Base-by-base conservation (phyloP, 2,797 vertebrate species). In the Erethizon dorsatum region DNA sequence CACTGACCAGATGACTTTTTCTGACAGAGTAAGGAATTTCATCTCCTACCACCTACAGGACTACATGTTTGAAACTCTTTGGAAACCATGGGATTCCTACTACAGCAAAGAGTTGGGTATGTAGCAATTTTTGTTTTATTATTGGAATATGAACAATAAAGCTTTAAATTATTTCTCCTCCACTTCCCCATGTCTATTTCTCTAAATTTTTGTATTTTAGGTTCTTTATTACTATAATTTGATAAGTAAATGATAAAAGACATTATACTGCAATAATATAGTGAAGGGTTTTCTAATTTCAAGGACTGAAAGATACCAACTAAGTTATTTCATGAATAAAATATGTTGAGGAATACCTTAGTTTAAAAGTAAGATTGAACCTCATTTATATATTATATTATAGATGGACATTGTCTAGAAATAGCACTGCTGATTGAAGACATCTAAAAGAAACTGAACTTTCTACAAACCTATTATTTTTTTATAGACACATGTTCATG, bases 1-100 rank as follows among this genome's bases (percentile, higher is more conserved):
- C 90, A 99, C 98, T 0, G 99, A 99, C 97, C 97, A 50, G 88
- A 99, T 99, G 99, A 97, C 98, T 75, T 99, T 99, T 69, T 50
- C 57, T 0, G 98, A 99, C 82, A 98, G 99, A 97, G 52, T 99
- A 86, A 99, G 98, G 98, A 99, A 99, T 95, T 97, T 99, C 1
- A 52, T 99, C 63, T 99, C 99, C 75, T 99, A 99, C 28, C 91
- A 95, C 5, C 91, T 99, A 61, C 98, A 99, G 85, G 99, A 99
- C 95, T 98, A 98, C 0, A 65, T 99, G 63, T 98, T 98, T 96
- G 92, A 65, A 91, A 97, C 65, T n/a, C 98, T 97, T 80, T 99
- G 98, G 99, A 98, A 98, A 95, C 88, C 97, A 1, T 98, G 99
- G 97, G 99, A 99, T 95, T 77, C 3, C 50, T 99, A 99, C 98